A percentile compares a stretch with the other conserved stretches of the same genome.
Conservation (phyloP, 2,888 invertebrate genomes). For the Drosophila percnosoma region DNA sequence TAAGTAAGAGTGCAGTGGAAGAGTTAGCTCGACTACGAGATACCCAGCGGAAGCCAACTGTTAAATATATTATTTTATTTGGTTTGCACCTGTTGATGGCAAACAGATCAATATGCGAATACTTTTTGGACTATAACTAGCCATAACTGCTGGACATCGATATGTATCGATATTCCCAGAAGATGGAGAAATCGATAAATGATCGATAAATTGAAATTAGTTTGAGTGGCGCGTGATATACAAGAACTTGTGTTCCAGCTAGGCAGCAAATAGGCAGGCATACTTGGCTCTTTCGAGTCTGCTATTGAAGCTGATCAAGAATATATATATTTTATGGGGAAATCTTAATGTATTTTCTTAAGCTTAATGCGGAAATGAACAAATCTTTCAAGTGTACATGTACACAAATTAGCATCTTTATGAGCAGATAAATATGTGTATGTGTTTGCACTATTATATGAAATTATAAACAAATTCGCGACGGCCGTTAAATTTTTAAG, state of each 20-base stretch:
- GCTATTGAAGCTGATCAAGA: neutral
- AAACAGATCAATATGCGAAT: too few species aligned
- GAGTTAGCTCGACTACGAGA: neutral
- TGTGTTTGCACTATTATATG: neutral
- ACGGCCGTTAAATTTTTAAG: neutral
- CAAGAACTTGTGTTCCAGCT: neutral
- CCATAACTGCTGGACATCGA: neutral
- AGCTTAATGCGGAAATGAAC: neutral
- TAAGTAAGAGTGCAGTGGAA: neutral
- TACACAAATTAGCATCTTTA: constrained; percentile 13
- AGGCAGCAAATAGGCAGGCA: neutral
- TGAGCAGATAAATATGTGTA: neutral
- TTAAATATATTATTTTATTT: neutral
- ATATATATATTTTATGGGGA: neutral
- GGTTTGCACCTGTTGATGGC: too few species aligned
- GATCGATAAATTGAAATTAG: neutral
- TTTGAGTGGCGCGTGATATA: neutral
- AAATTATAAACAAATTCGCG: constrained; percentile 7
- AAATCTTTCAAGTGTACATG: constrained; percentile 6
- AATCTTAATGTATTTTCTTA: neutral
- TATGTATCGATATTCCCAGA: neutral
- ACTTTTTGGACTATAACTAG: too few species aligned
- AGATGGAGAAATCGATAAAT: neutral
- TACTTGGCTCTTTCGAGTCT: neutral
- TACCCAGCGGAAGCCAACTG: neutral